A percentile compares a stretch with the other conserved stretches of the same genome.
These are phyloP conservation scores for Olivierus martensii DNA, from an alignment of 1,140 invertebrate species.

Conservation along the genomic window DNA sequence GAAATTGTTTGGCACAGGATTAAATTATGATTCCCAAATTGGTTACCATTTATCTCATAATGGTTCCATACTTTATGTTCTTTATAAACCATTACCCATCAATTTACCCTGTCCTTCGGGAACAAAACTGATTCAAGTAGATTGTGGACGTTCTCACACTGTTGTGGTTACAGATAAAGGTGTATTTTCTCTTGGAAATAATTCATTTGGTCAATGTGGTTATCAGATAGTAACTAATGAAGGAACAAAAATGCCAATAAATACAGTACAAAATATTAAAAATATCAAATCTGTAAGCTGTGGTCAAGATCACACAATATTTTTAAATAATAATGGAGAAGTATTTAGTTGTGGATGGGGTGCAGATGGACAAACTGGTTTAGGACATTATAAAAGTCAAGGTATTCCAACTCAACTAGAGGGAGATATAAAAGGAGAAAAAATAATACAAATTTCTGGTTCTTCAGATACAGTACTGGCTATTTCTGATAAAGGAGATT, in stretches of 20 bases:
- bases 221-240: constrained; percentile 46
- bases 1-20: constrained; percentile 71
- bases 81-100: too few species aligned
- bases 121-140: constrained; percentile 43
- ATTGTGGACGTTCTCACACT: constrained; percentile 76
- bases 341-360: constrained; percentile 87
- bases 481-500: constrained; percentile 71
- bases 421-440: constrained; percentile 74
- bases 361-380: constrained; percentile 81
- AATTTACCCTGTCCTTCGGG: constrained; percentile 26
- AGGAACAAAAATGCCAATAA: constrained; percentile 33
- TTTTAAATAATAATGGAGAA: constrained; percentile 60
- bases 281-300: constrained; percentile 46
- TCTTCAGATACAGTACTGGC: constrained; percentile 77
- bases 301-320: constrained; percentile 76
- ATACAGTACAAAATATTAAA: constrained; percentile 47
- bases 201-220: constrained; percentile 89
- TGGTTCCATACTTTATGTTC: too few species aligned
- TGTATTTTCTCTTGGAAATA: constrained; percentile 54
- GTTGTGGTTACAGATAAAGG: constrained; percentile 56
- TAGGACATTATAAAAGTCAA: constrained; percentile 48
- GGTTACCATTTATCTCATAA: constrained; percentile 37
- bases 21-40: constrained; percentile 86
- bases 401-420: constrained; percentile 33
- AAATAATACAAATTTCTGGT: constrained; percentile 63